Percentiles rank a stretch among this genome's conserved stretches.
phyloP scores from a whole-genome alignment of 2,888 invertebrate genomes.

The Synanthedon vespiformis region DNA sequence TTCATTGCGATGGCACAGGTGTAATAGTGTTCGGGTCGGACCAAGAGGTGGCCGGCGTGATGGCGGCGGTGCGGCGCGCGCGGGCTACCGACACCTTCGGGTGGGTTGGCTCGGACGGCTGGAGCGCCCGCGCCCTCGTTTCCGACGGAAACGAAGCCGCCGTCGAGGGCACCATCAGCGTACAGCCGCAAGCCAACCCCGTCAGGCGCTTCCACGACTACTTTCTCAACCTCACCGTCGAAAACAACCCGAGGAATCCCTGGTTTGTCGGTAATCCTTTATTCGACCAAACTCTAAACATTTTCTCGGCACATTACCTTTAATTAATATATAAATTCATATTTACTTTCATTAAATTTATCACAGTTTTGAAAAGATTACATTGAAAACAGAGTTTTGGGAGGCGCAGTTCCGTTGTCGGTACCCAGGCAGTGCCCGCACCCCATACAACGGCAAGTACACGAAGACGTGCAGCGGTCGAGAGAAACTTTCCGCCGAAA shows the following conservation, averaged over 20 bases:
- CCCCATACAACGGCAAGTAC: constrained; percentile 84
- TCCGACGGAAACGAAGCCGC: constrained; percentile 88
- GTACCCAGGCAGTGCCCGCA: constrained; percentile 82
- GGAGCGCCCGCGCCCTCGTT: constrained; percentile 90
- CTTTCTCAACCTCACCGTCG: constrained; percentile 85
- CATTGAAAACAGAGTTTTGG: constrained; percentile 82
- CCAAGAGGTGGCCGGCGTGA: constrained; percentile 95
- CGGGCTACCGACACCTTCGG: constrained; percentile 89
- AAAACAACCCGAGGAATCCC: constrained; percentile 90
- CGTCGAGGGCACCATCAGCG: constrained; percentile 82
- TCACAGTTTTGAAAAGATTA: no score
- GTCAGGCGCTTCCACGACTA: constrained; percentile 89
- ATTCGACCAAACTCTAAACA: background rate
- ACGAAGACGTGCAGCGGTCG: constrained; percentile 79
- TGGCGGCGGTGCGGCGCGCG: constrained; percentile 87
- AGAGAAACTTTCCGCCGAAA: constrained; percentile 79
- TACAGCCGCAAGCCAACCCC: constrained; percentile 92
- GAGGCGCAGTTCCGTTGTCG: constrained; percentile 93
- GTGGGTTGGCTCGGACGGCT: constrained; percentile 97
- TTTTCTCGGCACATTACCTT: background rate
- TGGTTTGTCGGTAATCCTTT: constrained; percentile 88
- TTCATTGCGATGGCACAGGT: constrained; percentile 65
- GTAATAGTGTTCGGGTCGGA: constrained; percentile 96
- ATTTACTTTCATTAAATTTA: no score
- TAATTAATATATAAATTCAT: background rate